Base-by-base conservation (phyloP, 2,888 invertebrate genomes). In the Netelia fuscicornis region DNA sequence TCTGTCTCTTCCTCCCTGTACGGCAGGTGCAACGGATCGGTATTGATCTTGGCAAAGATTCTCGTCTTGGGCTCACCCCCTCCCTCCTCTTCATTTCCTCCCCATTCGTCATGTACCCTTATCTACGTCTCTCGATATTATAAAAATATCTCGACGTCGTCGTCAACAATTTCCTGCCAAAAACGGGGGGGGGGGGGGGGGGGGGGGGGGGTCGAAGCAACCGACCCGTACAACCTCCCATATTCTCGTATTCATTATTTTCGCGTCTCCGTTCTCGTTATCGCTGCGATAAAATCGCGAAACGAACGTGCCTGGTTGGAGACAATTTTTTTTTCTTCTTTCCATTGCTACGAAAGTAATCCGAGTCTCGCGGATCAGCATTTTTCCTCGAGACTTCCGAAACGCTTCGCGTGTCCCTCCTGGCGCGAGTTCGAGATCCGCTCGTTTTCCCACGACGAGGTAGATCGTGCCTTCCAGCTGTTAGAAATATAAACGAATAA, bases 41-140 rank as follows among this genome's bases (percentile, higher is more conserved):
- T 80, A 83, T 79, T 83, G 79, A 83, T 83, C 83, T 83, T 83
- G 83, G 83, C 83, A 75, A 37, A 80, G 65, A 54, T 62, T 30
- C 3, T 64, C 20, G 20, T 62, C 62, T n/a, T 68, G 2, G 65
- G 9, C 30, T 64, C 64, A 6, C 67, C 10, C n/a, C 10, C 56
- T 64, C 48, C 25, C 3, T 58, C 25, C 3, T 67, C 44, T 37
- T 17, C 17, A 58, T 64, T 23, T 25, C 23, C n/a, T 25, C 20
- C 58, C 8, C 13, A 48, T 48, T 58, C 20, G 17, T 20, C 20
- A 20, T 10, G 58, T 17, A 20, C 13, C 58, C 37, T 37, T 37
- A 37, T 37, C 37, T 37, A 37, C 37, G 37, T 37, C 37, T 37
- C 37, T 37, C 37, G 37, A 6, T 6, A 37, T 37, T 37, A 37